Evolutionary conservation across 37 sponge, comb jelly and placozoan species (phyloP).

Genomic region (Beroe forskalii): DNA sequence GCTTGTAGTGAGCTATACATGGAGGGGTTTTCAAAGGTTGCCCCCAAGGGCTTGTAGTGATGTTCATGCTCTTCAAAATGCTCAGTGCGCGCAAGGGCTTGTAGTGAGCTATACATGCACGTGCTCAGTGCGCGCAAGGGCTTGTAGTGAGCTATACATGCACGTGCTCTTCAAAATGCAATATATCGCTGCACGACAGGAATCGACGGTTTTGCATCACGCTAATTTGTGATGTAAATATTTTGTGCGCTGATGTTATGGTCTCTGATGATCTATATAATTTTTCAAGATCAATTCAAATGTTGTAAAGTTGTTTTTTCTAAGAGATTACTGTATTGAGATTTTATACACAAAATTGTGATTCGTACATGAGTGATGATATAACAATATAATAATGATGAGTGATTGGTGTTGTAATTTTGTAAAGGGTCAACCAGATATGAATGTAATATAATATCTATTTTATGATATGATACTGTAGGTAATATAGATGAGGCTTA

Average conservation of each 20-base stretch:
- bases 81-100: slow-evolving; percentile 25
- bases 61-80: too few relatives aligned
- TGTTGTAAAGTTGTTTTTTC: not conserved
- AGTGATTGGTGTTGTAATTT: not conserved
- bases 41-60: too few relatives aligned
- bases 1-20: slow-evolving; percentile 56
- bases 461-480: too few relatives aligned
- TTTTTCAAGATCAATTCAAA: not conserved
- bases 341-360: not conserved
- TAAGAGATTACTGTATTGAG: not conserved
- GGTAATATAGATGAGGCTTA: not conserved
- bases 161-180: too few relatives aligned
- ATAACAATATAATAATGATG: not conserved
- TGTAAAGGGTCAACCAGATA: not conserved
- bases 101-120: not conserved
- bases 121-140: slow-evolving; percentile 15
- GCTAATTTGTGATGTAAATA: too few relatives aligned
- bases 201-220: too few relatives aligned
- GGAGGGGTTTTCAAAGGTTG: too few relatives aligned
- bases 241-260: not conserved
- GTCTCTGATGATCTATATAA: not conserved
- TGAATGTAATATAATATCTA: not conserved
- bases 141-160: slow-evolving; percentile 52
- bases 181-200: too few relatives aligned
- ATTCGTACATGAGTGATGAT: too few relatives aligned